Percentiles rank a stretch among this genome's conserved stretches.
Conservation (phyloP, 2,113 vertebrate species). For the Grammomys dolichurus region DNA sequence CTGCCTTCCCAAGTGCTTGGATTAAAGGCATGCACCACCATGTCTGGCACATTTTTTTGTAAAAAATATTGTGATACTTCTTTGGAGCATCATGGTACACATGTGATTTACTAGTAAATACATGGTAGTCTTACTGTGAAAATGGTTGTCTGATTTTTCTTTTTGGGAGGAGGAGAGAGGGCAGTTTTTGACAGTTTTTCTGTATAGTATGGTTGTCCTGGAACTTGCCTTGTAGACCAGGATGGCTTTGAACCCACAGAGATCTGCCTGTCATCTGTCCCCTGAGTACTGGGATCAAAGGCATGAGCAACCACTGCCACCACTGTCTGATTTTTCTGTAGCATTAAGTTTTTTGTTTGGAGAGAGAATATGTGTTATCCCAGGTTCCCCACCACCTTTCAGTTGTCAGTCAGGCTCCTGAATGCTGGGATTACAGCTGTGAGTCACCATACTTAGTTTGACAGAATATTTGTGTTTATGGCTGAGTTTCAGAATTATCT, state of each 20-base stretch:
- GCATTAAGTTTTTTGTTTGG: not conserved
- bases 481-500: not conserved
- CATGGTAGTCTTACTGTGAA: not conserved
- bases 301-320: not conserved
- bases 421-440: not conserved
- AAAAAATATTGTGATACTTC: conserved; percentile 4
- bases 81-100: conserved; percentile 20
- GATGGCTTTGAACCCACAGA: not conserved
- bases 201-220: not conserved
- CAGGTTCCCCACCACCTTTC: not conserved
- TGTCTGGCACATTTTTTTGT: not conserved
- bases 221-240: not conserved
- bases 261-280: not conserved
- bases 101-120: not conserved
- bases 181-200: not conserved
- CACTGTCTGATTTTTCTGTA: conserved; percentile 36
- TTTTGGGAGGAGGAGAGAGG: not conserved
- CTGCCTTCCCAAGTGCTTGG: no score
- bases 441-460: no score
- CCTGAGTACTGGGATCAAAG: not conserved
- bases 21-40: no score
- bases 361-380: not conserved
- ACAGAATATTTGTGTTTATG: not conserved
- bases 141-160: conserved; percentile 45
- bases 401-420: not conserved